Evolutionary conservation across 1,140 invertebrate genomes (phyloP).

Genomic region (Papilio dardanus): DNA sequence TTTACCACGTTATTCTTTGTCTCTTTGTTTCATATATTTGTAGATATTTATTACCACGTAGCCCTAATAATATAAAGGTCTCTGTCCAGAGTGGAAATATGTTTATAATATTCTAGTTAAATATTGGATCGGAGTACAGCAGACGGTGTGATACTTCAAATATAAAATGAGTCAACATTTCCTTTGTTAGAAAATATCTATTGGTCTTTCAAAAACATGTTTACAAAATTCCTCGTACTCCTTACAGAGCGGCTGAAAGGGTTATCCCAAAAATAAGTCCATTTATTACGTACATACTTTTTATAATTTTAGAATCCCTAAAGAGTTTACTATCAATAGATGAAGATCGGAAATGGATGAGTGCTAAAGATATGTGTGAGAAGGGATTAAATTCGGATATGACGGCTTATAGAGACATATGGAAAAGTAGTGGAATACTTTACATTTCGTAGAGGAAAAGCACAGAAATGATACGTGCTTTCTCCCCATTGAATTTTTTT

Average conservation of each 20-base stretch:
- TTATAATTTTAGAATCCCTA: too few relatives aligned
- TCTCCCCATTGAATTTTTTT: neutral
- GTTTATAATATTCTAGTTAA: neutral
- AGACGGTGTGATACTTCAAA: neutral
- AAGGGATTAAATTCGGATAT: too few relatives aligned
- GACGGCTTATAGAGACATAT: too few relatives aligned
- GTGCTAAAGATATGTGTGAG: too few relatives aligned
- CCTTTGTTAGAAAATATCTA: neutral
- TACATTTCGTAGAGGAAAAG: too few relatives aligned
- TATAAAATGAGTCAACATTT: neutral
- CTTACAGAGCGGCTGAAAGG: neutral
- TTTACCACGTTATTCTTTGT: neutral
- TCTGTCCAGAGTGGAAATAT: neutral
- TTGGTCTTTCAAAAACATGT: conserved; percentile 9
- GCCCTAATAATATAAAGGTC: neutral
- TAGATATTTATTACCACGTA: neutral
- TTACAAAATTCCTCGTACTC: neutral
- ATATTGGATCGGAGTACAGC: neutral
- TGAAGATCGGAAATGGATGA: too few relatives aligned
- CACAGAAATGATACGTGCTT: neutral
- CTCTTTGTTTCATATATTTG: neutral
- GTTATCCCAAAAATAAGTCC: neutral
- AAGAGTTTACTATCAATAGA: neutral
- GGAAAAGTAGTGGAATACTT: too few relatives aligned
- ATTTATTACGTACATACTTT: neutral